phyloP scores from a whole-genome alignment of 2,113 vertebrate species.

The Sprattus sprattus region DNA sequence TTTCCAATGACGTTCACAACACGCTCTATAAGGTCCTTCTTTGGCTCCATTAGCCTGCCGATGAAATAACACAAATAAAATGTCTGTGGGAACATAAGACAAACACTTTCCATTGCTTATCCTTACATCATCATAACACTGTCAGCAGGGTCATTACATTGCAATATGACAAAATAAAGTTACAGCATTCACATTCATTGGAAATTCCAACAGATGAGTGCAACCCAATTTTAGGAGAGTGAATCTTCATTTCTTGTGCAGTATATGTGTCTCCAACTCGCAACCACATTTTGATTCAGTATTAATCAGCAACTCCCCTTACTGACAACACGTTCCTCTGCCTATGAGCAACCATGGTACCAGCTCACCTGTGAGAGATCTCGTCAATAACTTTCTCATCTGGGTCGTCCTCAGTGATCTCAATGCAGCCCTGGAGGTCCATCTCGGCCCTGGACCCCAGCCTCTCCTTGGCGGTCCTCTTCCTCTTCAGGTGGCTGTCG shows the following conservation, averaged over 20 bases:
- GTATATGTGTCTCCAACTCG: too few relatives aligned
- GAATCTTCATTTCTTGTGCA: too few relatives aligned
- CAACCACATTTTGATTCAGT: not conserved
- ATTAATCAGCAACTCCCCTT: too few relatives aligned
- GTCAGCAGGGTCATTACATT: too few relatives aligned
- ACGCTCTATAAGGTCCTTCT: conserved; percentile 86
- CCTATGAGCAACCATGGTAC: not conserved
- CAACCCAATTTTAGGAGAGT: too few relatives aligned
- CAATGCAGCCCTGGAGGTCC: conserved; percentile 87
- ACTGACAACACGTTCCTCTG: too few relatives aligned
- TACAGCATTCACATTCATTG: too few relatives aligned
- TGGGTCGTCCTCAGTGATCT: conserved; percentile 85
- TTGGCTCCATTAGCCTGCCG: conserved; percentile 86
- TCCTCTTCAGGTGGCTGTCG: conserved; percentile 79
- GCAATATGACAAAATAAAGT: too few relatives aligned
- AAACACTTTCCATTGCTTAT: not conserved
- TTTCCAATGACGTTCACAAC: conserved; percentile 85
- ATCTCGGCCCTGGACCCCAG: conserved; percentile 84
- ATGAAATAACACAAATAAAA: conserved; percentile 16
- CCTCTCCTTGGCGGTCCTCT: conserved; percentile 81
- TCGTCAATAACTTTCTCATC: conserved; percentile 88
- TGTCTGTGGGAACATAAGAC: not conserved
- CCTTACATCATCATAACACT: not conserved
- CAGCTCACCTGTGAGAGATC: conserved; percentile 84
- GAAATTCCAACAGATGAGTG: too few relatives aligned